Evolutionary conservation across 1,140 invertebrate species (phyloP).

Genomic region (Penaeus chinensis): DNA sequence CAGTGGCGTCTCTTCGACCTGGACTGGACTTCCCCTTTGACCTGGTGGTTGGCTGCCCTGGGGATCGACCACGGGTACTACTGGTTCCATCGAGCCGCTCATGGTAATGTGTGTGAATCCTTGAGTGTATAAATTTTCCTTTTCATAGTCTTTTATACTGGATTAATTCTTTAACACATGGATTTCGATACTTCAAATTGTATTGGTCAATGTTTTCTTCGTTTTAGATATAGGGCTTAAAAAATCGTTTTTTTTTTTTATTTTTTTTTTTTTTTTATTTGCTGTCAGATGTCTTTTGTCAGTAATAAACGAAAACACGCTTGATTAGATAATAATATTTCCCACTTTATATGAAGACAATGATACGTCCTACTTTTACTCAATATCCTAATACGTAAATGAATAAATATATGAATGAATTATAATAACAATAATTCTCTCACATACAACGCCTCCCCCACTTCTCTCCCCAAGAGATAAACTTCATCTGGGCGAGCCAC

Average conservation of each 20-base stretch:
- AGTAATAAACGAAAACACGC: no score
- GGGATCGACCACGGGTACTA: constrained; percentile 91
- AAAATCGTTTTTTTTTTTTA: no score
- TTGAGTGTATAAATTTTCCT: no score
- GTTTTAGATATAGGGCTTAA: no score
- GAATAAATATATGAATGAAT: neutral
- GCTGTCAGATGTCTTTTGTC: neutral
- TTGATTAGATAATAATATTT: no score
- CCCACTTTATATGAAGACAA: neutral
- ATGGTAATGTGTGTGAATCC: constrained; percentile 61
- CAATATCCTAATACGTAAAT: no score
- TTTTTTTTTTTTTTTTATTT: no score
- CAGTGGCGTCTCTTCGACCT: constrained; percentile 78
- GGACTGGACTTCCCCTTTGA: constrained; percentile 80
- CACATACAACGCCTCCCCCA: neutral
- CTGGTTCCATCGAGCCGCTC: constrained; percentile 87
- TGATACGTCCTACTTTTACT: neutral
- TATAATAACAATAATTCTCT: constrained; percentile 2
- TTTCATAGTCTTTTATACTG: neutral
- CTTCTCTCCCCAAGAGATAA: constrained; percentile 70
- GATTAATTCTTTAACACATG: neutral
- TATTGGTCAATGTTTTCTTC: neutral
- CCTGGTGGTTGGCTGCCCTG: constrained; percentile 83
- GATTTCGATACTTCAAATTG: neutral
- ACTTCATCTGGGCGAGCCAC: constrained; percentile 76